phyloP scores from a whole-genome alignment of 1,140 invertebrate genomes.

The Ostrea denselamellosa region DNA sequence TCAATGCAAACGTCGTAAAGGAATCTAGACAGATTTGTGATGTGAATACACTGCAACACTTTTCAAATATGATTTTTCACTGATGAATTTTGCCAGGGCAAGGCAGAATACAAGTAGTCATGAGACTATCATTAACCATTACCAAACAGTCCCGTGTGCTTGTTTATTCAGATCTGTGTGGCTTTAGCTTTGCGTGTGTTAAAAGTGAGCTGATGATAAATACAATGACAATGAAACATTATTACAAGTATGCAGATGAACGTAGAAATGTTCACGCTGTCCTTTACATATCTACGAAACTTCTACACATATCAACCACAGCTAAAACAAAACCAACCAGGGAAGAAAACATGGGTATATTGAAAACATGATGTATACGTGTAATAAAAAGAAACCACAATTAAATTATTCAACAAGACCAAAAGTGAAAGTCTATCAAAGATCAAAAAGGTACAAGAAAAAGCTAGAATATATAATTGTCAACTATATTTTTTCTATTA shows the following conservation, averaged over 20 bases:
- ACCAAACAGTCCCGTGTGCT: neutral
- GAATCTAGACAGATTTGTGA: neutral
- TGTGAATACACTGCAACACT: neutral
- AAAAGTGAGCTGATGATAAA: neutral
- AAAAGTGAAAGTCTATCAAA: constrained; percentile 29
- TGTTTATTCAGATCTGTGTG: constrained; percentile 7
- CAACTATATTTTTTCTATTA: constrained; percentile 3
- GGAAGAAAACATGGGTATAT: constrained; percentile 33
- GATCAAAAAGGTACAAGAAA: constrained; percentile 33
- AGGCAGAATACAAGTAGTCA: neutral
- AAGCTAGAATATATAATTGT: constrained; percentile 32
- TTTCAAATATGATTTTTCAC: neutral
- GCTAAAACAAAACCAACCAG: constrained; percentile 35
- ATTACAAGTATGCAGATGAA: neutral
- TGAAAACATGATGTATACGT: constrained; percentile 26
- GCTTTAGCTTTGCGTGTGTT: neutral
- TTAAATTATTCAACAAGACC: constrained; percentile 34
- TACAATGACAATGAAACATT: neutral
- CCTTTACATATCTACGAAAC: neutral
- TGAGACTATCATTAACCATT: neutral
- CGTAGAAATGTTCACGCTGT: constrained; percentile 7
- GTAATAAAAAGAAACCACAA: neutral
- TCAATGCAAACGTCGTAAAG: neutral
- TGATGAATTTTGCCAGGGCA: neutral
- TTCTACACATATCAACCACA: constrained; percentile 29